Evolutionary conservation across 2,888 invertebrate genomes (phyloP).

Genomic region (Theretra japonica): DNA sequence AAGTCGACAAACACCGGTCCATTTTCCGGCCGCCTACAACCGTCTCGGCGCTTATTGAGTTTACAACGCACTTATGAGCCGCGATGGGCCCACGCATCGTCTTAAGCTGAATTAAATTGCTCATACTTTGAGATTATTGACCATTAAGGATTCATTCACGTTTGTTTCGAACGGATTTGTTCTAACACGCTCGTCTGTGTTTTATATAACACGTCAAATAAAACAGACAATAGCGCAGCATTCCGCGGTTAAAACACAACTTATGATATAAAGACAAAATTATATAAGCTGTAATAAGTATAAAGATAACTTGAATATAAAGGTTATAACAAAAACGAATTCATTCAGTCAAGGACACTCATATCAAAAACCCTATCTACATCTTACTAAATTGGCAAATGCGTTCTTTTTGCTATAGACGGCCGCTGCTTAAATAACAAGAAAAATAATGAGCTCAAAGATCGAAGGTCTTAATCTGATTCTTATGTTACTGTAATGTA

Average conservation of each 20-base stretch:
- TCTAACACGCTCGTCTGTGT: slow-evolving; percentile 16
- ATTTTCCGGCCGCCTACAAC: slow-evolving; percentile 82
- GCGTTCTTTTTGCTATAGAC: neutral
- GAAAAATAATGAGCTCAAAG: slow-evolving; percentile 6
- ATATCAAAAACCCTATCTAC: too few species aligned
- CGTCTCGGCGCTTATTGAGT: slow-evolving; percentile 80
- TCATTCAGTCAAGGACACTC: too few species aligned
- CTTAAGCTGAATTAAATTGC: slow-evolving; percentile 81
- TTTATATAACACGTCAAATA: slow-evolving; percentile 11
- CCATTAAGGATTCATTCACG: slow-evolving; percentile 55
- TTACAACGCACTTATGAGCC: slow-evolving; percentile 80
- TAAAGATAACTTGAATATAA: too few species aligned
- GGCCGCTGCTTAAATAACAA: neutral
- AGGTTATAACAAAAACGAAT: too few species aligned
- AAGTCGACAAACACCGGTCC: slow-evolving; percentile 75
- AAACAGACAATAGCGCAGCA: neutral
- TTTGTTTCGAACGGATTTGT: slow-evolving; percentile 19
- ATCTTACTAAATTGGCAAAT: neutral
- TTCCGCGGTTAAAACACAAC: neutral
- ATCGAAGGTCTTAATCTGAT: neutral
- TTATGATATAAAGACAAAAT: neutral
- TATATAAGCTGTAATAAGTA: neutral
- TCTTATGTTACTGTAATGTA: slow-evolving; percentile 11
- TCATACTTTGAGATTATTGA: slow-evolving; percentile 70
- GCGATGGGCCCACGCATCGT: slow-evolving; percentile 77